Evolutionary conservation across 2,113 vertebrate species (phyloP).

Genomic region (Gila orcuttii): DNA sequence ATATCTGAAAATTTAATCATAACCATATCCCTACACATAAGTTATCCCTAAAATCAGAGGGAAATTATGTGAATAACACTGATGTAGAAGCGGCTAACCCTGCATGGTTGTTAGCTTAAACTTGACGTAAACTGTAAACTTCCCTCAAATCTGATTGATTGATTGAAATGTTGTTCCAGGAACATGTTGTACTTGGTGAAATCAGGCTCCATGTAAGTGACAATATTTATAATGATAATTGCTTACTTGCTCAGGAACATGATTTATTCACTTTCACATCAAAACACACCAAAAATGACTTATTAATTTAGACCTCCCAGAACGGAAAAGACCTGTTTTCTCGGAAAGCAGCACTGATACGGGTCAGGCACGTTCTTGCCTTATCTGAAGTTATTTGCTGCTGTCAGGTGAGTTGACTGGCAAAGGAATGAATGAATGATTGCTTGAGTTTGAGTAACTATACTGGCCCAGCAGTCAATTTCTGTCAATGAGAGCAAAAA

Average conservation of each 20-base stretch:
- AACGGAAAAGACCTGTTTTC: background rate
- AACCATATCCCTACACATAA: too few species aligned
- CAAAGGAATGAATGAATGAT: slow-evolving; percentile 21
- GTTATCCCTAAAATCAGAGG: too few species aligned
- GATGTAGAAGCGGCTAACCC: too few species aligned
- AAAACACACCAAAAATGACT: background rate
- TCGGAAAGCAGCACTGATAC: background rate
- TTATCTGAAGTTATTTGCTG: slow-evolving; percentile 29
- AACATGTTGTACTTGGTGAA: too few species aligned
- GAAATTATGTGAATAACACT: too few species aligned
- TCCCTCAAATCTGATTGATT: too few species aligned
- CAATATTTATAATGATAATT: background rate
- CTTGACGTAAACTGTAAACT: too few species aligned
- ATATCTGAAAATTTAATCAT: too few species aligned
- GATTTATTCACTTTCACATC: slow-evolving; percentile 19
- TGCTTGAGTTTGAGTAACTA: slow-evolving; percentile 27
- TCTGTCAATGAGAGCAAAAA: slow-evolving; percentile 11
- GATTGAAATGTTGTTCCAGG: too few species aligned
- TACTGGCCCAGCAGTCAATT: slow-evolving; percentile 23
- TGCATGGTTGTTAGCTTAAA: too few species aligned
- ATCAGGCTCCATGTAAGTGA: background rate
- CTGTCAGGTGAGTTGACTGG: slow-evolving; percentile 20
- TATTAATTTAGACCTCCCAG: slow-evolving; percentile 19
- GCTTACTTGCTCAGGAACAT: background rate
- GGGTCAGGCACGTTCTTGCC: background rate